A percentile compares a stretch with the other conserved stretches of the same genome.
Conservation (phyloP, 1,140 invertebrate species). For the Helicoverpa armigera region DNA sequence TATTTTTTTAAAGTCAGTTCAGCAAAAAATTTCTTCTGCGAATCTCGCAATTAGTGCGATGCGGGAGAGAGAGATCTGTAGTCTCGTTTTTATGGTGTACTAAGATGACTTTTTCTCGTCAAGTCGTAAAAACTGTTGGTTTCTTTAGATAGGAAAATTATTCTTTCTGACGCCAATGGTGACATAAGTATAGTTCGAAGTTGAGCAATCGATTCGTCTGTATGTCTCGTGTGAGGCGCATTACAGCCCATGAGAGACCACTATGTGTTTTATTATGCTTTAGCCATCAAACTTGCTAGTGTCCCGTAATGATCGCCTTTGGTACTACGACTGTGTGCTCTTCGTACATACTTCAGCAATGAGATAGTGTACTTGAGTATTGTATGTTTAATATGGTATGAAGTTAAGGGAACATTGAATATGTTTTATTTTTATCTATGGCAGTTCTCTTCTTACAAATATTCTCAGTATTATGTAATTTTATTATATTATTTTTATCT, state of each 20-base stretch:
- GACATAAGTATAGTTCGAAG: slow-evolving; percentile 13
- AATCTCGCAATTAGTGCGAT: slow-evolving; percentile 45
- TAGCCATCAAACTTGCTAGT: slow-evolving; percentile 34
- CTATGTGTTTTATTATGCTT: slow-evolving; percentile 38
- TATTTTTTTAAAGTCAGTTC: slow-evolving; percentile 20
- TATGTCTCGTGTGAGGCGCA: slow-evolving; percentile 34
- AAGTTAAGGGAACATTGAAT: too few species aligned
- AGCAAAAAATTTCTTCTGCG: slow-evolving; percentile 24
- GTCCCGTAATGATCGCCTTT: slow-evolving; percentile 18
- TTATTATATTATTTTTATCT: too few species aligned
- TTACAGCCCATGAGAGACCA: slow-evolving; percentile 27
- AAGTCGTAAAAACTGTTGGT: slow-evolving; percentile 25
- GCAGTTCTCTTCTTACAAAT: too few species aligned
- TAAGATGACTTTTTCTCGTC: slow-evolving; percentile 9
- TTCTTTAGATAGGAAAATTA: slow-evolving; percentile 28
- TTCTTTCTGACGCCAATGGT: slow-evolving; percentile 11
- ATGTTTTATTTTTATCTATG: too few species aligned
- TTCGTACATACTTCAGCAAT: neutral
- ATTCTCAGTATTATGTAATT: too few species aligned
- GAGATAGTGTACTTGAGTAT: too few species aligned
- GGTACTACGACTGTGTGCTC: neutral
- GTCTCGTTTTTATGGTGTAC: slow-evolving; percentile 11
- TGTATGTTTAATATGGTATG: too few species aligned
- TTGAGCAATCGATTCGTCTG: slow-evolving; percentile 39
- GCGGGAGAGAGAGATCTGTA: slow-evolving; percentile 3